Evolutionary conservation across 23 tunicate genomes (phyloP), one percentile per base, ranked within the genome.

Genomic region (Ciona savignyi): DNA sequence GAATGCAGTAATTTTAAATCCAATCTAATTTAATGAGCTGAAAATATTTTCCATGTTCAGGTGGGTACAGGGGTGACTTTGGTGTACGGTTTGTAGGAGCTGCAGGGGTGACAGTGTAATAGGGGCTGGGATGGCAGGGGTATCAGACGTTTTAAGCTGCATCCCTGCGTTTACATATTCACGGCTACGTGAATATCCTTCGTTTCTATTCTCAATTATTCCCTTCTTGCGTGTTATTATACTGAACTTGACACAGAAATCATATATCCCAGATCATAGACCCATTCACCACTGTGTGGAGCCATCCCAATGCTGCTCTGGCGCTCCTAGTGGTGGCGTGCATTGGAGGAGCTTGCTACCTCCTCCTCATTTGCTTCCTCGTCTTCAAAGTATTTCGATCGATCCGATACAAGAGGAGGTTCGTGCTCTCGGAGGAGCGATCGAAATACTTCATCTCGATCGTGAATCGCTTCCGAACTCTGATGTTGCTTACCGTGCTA

Each of bases 221-320:
- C n/a, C n/a, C n/a, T n/a, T n/a, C n/a, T n/a, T n/a, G n/a, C n/a
- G n/a, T n/a, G n/a, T n/a, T n/a, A n/a, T n/a, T n/a, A n/a, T n/a
- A n/a, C n/a, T n/a, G n/a, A n/a, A n/a, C n/a, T n/a, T n/a, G n/a
- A n/a, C n/a, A n/a, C n/a, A n/a, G n/a, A n/a, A n/a, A n/a, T n/a
- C n/a, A n/a, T n/a, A 29, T 31, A 6, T 42, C 70, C 11, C 97
- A 91, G 75, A 28, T 91, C 27, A 75, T 84, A 3, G 80, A 84
- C 68, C 97, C 97, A 0, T 61, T 68, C 34, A 29, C 90, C 65
- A 88, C 96, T 4, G 69, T 88, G 56, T 88, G 96, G 96, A 72
- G 67, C 21, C 87, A 88, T 32, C 96, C 83, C 15, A 78, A 67
- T 42, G 49, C 81, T 31, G 96, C 87, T 20, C 62, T 74, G 31